These are phyloP conservation scores for Poeciliopsis prolifica DNA, from an alignment of 2,113 vertebrate species.

Conservation along the genomic window DNA sequence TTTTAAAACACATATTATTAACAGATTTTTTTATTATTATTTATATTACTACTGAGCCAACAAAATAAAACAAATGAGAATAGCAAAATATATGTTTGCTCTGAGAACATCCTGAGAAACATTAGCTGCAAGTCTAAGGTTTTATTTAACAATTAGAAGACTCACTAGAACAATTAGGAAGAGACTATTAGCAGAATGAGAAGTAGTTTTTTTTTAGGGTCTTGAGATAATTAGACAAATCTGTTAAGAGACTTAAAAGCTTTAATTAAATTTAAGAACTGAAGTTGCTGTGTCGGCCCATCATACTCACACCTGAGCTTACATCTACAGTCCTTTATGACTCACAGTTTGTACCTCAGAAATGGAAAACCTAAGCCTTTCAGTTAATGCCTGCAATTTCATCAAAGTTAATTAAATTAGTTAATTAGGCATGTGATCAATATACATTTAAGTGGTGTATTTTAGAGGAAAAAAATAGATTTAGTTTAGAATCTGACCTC, in stretches of 20 bases:
- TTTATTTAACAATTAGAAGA: slow-evolving; percentile 17
- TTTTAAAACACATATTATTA: slow-evolving; percentile 1
- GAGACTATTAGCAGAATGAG: slow-evolving; percentile 5
- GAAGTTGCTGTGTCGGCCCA: slow-evolving; percentile 12
- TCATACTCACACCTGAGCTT: slow-evolving; percentile 8
- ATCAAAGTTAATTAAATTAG: neutral
- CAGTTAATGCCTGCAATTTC: neutral
- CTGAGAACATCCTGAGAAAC: neutral
- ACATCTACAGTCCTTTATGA: neutral
- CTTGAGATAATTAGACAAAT: slow-evolving; percentile 15
- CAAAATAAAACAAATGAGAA: neutral
- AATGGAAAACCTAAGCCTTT: neutral
- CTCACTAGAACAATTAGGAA: slow-evolving; percentile 17
- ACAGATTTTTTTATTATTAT: neutral
- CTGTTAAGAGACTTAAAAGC: neutral
- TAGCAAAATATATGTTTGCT: neutral
- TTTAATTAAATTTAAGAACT: slow-evolving; percentile 16
- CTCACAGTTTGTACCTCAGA: neutral
- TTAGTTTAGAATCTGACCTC: too few species aligned
- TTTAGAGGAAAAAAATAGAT: neutral
- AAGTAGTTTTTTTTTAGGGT: neutral
- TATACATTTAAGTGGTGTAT: neutral
- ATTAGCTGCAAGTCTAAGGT: slow-evolving; percentile 5
- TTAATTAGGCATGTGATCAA: neutral
- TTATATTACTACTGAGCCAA: neutral